phyloP scores from a whole-genome alignment of 2,113 vertebrate species.

The Coregonus clupeaformis region DNA sequence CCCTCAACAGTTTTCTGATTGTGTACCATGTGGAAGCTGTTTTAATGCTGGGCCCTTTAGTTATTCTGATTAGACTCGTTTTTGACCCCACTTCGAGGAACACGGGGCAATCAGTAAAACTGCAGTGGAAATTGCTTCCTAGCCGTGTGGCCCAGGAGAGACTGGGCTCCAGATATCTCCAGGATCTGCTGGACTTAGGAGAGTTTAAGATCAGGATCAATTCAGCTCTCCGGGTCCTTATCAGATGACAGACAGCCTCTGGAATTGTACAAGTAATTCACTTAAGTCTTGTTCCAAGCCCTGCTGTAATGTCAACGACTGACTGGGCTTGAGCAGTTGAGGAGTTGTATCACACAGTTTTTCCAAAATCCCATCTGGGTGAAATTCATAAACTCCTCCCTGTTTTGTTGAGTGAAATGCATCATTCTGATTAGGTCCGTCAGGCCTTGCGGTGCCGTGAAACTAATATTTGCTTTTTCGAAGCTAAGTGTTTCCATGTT shows the following conservation, averaged over 20 bases:
- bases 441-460: background rate
- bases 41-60: constrained; percentile 53
- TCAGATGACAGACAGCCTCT: constrained; percentile 67
- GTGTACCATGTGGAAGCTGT: constrained; percentile 60
- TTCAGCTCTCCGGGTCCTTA: constrained; percentile 53
- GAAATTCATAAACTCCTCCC: background rate
- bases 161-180: constrained; percentile 53
- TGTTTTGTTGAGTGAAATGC: constrained; percentile 1
- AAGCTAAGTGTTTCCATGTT: background rate
- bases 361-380: background rate
- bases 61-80: constrained; percentile 53
- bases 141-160: constrained; percentile 48
- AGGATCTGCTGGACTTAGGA: constrained; percentile 66
- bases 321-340: background rate
- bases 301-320: background rate
- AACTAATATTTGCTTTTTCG: background rate
- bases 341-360: constrained; percentile 16
- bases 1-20: constrained; percentile 17
- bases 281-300: constrained; percentile 40
- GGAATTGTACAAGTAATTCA: constrained; percentile 32
- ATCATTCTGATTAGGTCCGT: constrained; percentile 30
- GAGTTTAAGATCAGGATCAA: constrained; percentile 67
- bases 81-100: constrained; percentile 38
- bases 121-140: constrained; percentile 69
- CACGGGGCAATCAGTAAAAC: constrained; percentile 68